Evolutionary conservation across 1,140 invertebrate genomes (phyloP), one percentile per base, ranked within the genome.

Genomic region (Drosophila nasuta): DNA sequence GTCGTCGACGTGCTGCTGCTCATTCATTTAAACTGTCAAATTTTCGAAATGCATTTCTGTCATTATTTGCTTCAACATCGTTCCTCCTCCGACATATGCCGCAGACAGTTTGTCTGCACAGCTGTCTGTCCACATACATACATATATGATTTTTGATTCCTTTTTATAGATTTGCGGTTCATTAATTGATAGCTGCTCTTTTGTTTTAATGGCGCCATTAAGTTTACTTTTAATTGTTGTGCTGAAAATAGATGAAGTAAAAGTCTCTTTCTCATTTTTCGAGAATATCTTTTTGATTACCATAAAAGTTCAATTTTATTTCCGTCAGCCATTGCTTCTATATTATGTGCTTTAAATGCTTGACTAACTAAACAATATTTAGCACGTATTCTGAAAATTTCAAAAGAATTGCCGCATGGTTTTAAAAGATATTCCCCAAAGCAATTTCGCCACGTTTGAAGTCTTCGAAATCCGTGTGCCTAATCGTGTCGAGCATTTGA

Each of bases 11-110:
- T 77, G 82, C 77, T 64, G 45, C 48, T 75, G 41, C 48, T 71
- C 82, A 82, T 87, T 87, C 62, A 83, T 87, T 38, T 71, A 85
- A 75, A 75, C 67, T 85, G 77, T 72, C 81, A 85, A 75, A 76
- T 79, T 81, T 74, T 76, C 28, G 63, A 82, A 89, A 73, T 85
- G 81, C 85, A 81, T 89, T 77, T 30, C 35, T 70, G 70, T 75
- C 75, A 75, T 54, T 54, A 28, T 43, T 38, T 38, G 49, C 48
- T 10, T 25, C 17, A 49, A 49, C 48, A 20, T 35, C 51, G 28
- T 15, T 54, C 28, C 51, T 15, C 13, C 51, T 54, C 51, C 51
- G 28, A 35, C 30, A 54, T 43, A 62, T 62, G 33, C 54, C 10
- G 58, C 38, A 66, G 62, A 66, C 70, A 73, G 35, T 67, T 67